These are phyloP conservation scores for Hirudinaria manillensis DNA, from an alignment of 2,888 invertebrate species.

Conservation along the genomic window DNA sequence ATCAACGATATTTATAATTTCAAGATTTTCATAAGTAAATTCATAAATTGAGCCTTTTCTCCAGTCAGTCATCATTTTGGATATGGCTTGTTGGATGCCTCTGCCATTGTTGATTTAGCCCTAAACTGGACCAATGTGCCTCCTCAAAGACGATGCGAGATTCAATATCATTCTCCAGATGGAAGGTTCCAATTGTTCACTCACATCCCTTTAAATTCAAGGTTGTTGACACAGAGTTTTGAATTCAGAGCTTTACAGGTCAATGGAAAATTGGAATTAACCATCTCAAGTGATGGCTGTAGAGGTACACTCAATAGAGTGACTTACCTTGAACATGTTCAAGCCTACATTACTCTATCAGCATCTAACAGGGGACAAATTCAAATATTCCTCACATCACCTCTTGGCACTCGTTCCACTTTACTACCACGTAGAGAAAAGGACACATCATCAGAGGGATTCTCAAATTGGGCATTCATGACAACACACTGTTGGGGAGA, in stretches of 20 bases:
- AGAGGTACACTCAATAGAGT: slow-evolving; percentile 60
- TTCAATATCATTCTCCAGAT: slow-evolving; percentile 37
- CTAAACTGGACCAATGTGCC: slow-evolving; percentile 83
- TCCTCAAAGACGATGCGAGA: slow-evolving; percentile 73
- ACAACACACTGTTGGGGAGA: slow-evolving; percentile 98
- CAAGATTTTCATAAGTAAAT: not conserved
- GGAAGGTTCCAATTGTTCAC: not conserved
- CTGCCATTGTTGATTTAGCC: slow-evolving; percentile 84
- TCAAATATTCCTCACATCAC: slow-evolving; percentile 62
- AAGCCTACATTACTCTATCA: slow-evolving; percentile 82
- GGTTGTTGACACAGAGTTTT: not conserved
- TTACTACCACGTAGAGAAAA: slow-evolving; percentile 64
- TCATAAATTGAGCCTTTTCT: not conserved
- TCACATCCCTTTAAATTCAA: not conserved
- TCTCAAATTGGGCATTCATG: slow-evolving; percentile 98
- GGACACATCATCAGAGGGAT: slow-evolving; percentile 80
- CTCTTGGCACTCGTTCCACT: slow-evolving; percentile 41
- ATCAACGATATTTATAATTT: not conserved
- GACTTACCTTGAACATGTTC: slow-evolving; percentile 91
- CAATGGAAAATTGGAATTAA: slow-evolving; percentile 33
- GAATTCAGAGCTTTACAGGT: slow-evolving; percentile 7
- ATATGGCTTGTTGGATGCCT: slow-evolving; percentile 90
- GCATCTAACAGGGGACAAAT: slow-evolving; percentile 79
- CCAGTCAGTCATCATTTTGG: slow-evolving; percentile 92
- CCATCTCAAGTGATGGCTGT: slow-evolving; percentile 48